Base-by-base conservation (phyloP, 92 coral and sea anemone species). In the Scolanthus callimorphus region DNA sequence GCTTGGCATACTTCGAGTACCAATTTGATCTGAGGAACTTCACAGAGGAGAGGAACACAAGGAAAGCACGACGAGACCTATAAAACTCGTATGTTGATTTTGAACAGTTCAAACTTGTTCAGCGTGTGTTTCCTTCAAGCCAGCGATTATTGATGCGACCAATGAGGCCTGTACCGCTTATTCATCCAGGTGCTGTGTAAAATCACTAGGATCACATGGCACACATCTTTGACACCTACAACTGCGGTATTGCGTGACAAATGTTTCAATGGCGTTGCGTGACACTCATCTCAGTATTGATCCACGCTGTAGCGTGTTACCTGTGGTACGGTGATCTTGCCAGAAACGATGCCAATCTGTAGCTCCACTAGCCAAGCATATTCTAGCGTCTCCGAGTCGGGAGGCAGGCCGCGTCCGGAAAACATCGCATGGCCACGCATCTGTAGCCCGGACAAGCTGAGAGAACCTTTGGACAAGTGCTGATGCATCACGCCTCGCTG, bases 401-500 rank as follows among this genome's bases (percentile, higher is more conserved):
- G 91, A n/a, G 99, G 99, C 26, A 85, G 86, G 26, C 81, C 95
- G 38, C 73, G 65, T 6, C 80, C 96, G 12, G 99, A 94, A 69
- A 94, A 94, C 99, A 94, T 89, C 10, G 99, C 99, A 73, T 94
- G 99, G 3, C 99, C 99, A 46, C 99, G 91, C 41, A 94, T 60
- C 82, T 94, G 99, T 34, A 94, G 63, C 47, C 99, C 99, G 25
- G 96, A 82, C 55, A 94, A 78, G 70, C 96, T 79, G 67, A 94
- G 69, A 39, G 88, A 89, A 11, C 99, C 99, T 44, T 76, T 85
- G 3, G 86, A 79, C 25, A 89, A 57, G 71, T 81, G 96, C n/a
- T 68, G 83, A 59, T 66, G 86, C 31, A 79, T 45, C 2, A 37
- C 28, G 27, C 95, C 99, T 26, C 99, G 96, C 99, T 94, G 71